A percentile compares a stretch with the other conserved stretches of the same genome.
Conservation (phyloP, 2,113 vertebrate species). For the Pseudorasbora parva region DNA sequence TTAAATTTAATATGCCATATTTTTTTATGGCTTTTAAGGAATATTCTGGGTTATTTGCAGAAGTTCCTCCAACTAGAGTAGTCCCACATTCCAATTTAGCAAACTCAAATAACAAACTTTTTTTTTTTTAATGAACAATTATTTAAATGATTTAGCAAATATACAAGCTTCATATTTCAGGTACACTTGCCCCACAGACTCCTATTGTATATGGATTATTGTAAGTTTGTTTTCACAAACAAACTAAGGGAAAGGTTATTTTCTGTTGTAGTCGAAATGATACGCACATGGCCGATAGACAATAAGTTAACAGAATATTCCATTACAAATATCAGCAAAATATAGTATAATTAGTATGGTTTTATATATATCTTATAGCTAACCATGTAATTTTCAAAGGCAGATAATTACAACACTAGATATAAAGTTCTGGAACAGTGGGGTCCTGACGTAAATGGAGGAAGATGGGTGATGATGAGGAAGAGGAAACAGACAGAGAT, state of each 20-base stretch:
- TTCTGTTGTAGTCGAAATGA: neutral
- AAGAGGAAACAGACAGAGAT: constrained; percentile 57
- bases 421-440: constrained; percentile 70
- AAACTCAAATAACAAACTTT: neutral
- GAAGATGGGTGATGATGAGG: constrained; percentile 62
- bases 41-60: constrained; percentile 21
- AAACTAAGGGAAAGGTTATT: neutral
- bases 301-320: constrained; percentile 23
- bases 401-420: constrained; percentile 58
- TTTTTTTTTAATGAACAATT: neutral
- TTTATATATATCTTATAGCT: neutral
- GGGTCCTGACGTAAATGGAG: constrained; percentile 63
- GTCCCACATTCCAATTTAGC: neutral
- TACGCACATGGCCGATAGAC: neutral
- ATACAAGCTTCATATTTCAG: neutral
- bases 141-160: neutral
- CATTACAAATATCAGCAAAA: neutral
- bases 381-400: constrained; percentile 17
- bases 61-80: neutral
- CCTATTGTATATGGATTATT: neutral
- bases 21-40: neutral
- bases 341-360: constrained; percentile 3
- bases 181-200: neutral
- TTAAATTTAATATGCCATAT: neutral
- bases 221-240: neutral